Base-by-base conservation (phyloP, 2,797 vertebrate species). In the Poeciliopsis infans region DNA sequence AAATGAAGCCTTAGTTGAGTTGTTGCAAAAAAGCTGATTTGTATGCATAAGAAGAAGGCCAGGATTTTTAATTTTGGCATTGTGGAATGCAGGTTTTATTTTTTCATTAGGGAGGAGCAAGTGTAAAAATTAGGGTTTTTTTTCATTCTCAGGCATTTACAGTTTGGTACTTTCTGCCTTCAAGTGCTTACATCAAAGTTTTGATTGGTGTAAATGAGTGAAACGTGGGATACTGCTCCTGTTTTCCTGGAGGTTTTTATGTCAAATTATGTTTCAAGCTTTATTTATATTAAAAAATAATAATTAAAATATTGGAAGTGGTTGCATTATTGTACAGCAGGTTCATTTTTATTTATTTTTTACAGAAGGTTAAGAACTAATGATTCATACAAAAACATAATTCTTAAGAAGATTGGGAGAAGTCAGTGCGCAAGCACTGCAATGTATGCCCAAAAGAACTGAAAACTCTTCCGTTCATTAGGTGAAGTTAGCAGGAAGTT, bases 131-230 rank as follows among this genome's bases (percentile, higher is more conserved):
- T 57, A 7, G 61, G 20, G 5, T 75, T 25, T 51, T 72, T 72
- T 51, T 87, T 83, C 46, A 82, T 87, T 79, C 91, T 91, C 86
- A 90, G 91, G 89, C 89, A 31, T 85, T 88, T 77, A 76, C 64
- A 72, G 68, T 81, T 57, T 53, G 72, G 77, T 82, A 79, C 79
- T 87, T 74, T 85, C 82, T 87, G 84, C 82, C 83, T 86, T 87
- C 79, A 76, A 41, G 70, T 77, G 70, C 82, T 66, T 20, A 20
- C 51, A 66, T 84, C 79, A 86, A 71, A 69, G 15, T 79, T 83
- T 49, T 68, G 28, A 75, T 76, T 49, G 43, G 74, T 87, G 64
- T 77, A 25, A 80, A 46, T 76, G 78, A 74, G 43, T 6, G n/a
- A 1, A 20, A 45, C 46, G 15, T 2, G 73, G 23, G 74, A 74